These are phyloP conservation scores for Hypolimnas misippus DNA, from an alignment of 2,888 invertebrate genomes.

Conservation along the genomic window DNA sequence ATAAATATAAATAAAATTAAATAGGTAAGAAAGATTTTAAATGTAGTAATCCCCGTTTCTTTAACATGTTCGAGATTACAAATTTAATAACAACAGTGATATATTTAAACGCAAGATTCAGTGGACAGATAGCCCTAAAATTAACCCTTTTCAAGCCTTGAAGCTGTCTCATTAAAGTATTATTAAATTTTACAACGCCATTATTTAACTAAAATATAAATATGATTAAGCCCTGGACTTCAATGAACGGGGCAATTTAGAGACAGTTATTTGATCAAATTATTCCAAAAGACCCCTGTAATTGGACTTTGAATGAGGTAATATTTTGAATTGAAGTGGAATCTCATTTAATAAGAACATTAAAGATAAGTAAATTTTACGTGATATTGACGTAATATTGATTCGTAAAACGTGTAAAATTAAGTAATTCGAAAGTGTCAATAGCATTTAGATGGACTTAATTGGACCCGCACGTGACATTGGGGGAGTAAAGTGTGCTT, in stretches of 20 bases:
- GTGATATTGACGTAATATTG: conserved; percentile 1
- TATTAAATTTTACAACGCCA: conserved; percentile 15
- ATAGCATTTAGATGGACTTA: background rate
- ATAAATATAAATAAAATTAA: no score
- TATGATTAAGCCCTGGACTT: conserved; percentile 10
- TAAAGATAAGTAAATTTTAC: background rate
- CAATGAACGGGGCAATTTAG: conserved; percentile 10
- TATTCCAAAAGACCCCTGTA: conserved; percentile 25
- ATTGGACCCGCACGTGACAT: background rate
- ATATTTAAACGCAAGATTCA: conserved; percentile 1
- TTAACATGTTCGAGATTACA: background rate
- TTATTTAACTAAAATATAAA: conserved; percentile 17
- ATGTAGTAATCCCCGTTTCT: background rate
- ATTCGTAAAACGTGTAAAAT: background rate
- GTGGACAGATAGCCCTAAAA: conserved; percentile 5
- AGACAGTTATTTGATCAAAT: conserved; percentile 17
- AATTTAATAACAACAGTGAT: background rate
- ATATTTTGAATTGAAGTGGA: conserved; percentile 19
- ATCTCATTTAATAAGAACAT: conserved; percentile 11
- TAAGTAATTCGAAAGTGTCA: background rate
- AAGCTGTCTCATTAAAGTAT: conserved; percentile 8
- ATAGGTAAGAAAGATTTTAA: background rate
- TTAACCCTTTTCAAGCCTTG: conserved; percentile 8
- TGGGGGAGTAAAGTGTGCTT: no score
- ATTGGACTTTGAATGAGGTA: conserved; percentile 20